Percentiles rank a stretch among this genome's conserved stretches.
Conservation (phyloP, 2,113 vertebrate genomes). For the Ammodytes marinus region DNA sequence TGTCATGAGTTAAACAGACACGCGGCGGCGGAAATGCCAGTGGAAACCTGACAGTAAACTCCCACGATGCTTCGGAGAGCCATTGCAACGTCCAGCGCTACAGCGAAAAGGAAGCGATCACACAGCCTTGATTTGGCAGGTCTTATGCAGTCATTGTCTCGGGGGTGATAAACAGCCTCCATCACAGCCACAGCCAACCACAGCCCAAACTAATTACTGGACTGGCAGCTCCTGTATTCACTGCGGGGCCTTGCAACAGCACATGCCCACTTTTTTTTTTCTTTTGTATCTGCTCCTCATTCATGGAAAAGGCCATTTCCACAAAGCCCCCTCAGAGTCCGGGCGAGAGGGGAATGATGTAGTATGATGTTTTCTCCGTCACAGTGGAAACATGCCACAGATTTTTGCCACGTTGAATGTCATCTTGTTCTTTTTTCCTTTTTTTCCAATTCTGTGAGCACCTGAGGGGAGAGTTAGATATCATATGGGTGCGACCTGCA, state of each 20-base stretch:
- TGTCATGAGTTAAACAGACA: constrained; percentile 61
- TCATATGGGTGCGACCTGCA: constrained; percentile 31
- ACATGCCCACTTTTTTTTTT: constrained; percentile 57
- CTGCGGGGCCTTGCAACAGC: constrained; percentile 39
- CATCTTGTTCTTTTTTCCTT: constrained; percentile 2
- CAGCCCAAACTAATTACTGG: constrained; percentile 77
- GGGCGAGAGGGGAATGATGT: constrained; percentile 64
- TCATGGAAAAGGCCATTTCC: constrained; percentile 55
- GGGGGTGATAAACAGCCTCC: constrained; percentile 73
- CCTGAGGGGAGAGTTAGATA: constrained; percentile 45
- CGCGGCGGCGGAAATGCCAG: constrained; percentile 25
- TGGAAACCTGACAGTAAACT: constrained; percentile 59
- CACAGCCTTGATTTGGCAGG: constrained; percentile 67
- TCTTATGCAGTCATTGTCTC: constrained; percentile 72
- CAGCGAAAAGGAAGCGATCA: constrained; percentile 63
- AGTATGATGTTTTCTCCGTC: constrained; percentile 55
- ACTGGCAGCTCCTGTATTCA: constrained; percentile 71
- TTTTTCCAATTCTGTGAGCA: constrained; percentile 37
- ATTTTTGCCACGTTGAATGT: constrained; percentile 49
- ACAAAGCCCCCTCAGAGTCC: constrained; percentile 48
- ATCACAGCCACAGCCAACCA: constrained; percentile 65
- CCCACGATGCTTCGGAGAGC: constrained; percentile 53
- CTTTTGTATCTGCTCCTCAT: constrained; percentile 39
- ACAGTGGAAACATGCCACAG: constrained; percentile 42
- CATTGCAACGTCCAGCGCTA: constrained; percentile 55